phyloP scores from a whole-genome alignment of 2,113 vertebrate species.

The Craseonycteris thonglongyai region DNA sequence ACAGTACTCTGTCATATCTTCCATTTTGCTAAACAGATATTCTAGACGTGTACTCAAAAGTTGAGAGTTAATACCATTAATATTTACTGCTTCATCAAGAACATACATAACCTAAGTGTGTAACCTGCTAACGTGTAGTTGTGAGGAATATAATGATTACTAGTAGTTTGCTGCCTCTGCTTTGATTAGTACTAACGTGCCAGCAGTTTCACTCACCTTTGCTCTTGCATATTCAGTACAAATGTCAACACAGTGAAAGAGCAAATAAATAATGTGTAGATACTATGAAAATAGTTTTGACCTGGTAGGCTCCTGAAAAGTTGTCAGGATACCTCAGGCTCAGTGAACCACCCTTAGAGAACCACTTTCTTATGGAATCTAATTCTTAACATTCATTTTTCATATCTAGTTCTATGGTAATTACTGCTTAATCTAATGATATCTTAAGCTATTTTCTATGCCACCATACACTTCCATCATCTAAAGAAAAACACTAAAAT shows the following conservation, averaged over 20 bases:
- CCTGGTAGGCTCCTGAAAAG: background rate
- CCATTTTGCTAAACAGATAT: background rate
- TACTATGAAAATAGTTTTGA: background rate
- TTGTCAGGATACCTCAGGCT: background rate
- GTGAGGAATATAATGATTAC: background rate
- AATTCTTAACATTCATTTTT: background rate
- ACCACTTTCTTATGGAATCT: background rate
- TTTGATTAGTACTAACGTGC: background rate
- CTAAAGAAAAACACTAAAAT: background rate
- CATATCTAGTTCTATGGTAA: background rate
- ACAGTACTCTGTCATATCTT: background rate
- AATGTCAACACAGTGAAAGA: background rate
- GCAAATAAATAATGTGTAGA: background rate
- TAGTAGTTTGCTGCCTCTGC: background rate
- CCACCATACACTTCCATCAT: background rate
- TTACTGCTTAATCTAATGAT: background rate
- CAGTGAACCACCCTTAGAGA: background rate
- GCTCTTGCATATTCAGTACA: background rate
- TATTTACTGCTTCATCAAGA: background rate
- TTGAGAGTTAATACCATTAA: background rate
- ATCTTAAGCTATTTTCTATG: background rate
- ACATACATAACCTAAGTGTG: background rate
- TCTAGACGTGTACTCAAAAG: background rate
- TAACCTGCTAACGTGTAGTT: background rate
- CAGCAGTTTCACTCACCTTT: background rate